A percentile compares a stretch with the other conserved stretches of the same genome.
Evolutionary conservation across 1,140 invertebrate species (phyloP).

Genomic region (Lutraria rhynchaena): DNA sequence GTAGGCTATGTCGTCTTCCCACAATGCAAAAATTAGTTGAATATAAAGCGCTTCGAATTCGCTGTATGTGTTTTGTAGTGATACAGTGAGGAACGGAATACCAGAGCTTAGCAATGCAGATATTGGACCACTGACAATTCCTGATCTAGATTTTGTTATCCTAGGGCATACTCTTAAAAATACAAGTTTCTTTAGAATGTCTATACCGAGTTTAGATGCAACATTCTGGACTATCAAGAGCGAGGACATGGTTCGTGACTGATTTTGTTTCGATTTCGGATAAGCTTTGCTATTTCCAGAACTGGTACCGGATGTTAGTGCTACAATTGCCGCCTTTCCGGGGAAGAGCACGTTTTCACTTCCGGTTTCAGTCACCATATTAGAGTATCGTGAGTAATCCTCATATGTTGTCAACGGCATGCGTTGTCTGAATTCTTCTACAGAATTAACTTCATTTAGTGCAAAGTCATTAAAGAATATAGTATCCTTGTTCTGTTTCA

Average conservation of each 20-base stretch:
- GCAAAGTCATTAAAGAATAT: conserved; percentile 9
- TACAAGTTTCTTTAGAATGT: conserved; percentile 2
- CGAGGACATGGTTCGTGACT: background rate
- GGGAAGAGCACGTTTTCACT: conserved; percentile 35
- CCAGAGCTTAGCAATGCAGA: background rate
- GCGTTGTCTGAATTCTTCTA: conserved; percentile 24
- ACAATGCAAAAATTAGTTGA: conserved; percentile 48
- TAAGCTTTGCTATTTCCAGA: conserved; percentile 49
- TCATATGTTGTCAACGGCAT: conserved; percentile 36
- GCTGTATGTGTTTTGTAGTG: background rate
- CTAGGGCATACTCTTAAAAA: conserved; percentile 9
- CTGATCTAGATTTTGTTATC: background rate
- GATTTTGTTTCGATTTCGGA: conserved; percentile 13
- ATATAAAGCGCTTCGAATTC: conserved; percentile 52
- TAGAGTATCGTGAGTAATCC: conserved; percentile 17
- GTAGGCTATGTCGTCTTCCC: conserved; percentile 56
- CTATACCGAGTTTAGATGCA: background rate
- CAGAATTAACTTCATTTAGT: background rate
- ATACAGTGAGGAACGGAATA: background rate
- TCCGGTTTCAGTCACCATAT: conserved; percentile 15
- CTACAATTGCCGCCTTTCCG: conserved; percentile 36
- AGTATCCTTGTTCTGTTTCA: conserved; percentile 37
- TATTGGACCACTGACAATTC: conserved; percentile 34
- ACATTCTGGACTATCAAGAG: background rate
- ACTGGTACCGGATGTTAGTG: conserved; percentile 46